A percentile compares a stretch with the other conserved stretches of the same genome.
These are phyloP conservation scores for Acanthiza pusilla DNA, from an alignment of 2,797 vertebrate genomes.

Conservation along the genomic window DNA sequence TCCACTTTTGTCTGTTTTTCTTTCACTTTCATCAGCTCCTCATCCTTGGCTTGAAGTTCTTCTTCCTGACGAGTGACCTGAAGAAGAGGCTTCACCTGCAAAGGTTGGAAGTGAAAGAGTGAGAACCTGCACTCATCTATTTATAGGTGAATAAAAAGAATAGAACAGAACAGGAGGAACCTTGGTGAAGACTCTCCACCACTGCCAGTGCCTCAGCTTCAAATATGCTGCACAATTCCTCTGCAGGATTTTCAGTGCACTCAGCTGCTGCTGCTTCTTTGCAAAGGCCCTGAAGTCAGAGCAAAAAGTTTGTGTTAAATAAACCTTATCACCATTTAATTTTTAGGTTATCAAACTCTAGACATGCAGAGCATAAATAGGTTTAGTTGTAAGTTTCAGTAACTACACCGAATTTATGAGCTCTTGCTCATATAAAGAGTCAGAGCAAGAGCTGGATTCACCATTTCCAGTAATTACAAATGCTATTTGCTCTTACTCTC, in stretches of 20 bases:
- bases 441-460: neutral
- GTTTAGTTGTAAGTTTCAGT: neutral
- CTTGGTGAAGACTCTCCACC: constrained; percentile 99
- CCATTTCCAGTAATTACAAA: neutral
- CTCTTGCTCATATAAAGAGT: neutral
- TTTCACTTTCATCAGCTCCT: constrained; percentile 94
- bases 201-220: constrained; percentile 97
- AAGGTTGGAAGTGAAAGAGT: neutral
- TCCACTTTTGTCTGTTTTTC: constrained; percentile 94
- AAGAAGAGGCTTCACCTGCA: constrained; percentile 93
- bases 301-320: neutral
- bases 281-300: constrained; percentile 84
- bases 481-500: neutral
- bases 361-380: neutral
- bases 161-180: constrained; percentile 47
- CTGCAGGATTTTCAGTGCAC: constrained; percentile 93
- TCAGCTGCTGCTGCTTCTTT: constrained; percentile 96
- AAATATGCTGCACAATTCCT: constrained; percentile 95
- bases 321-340: neutral
- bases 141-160: neutral
- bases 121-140: neutral
- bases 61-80: constrained; percentile 98
- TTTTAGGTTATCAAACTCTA: neutral
- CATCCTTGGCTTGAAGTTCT: constrained; percentile 94
- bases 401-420: neutral